Conservation (phyloP, 2,113 vertebrate species). For the Loxodonta africana region DNA sequence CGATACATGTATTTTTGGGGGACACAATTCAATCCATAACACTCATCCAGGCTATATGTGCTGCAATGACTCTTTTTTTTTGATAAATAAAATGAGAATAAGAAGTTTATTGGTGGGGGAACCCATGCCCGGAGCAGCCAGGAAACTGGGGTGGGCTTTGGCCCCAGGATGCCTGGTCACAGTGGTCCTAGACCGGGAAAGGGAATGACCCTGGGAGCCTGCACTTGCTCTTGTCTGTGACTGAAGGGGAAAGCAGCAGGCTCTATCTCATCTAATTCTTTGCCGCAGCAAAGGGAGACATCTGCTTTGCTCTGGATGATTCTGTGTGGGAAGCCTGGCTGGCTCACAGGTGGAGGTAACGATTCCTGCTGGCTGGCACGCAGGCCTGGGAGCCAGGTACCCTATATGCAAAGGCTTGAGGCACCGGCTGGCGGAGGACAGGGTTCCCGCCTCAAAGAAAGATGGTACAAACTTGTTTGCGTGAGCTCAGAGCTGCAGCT, state of each 20-base stretch:
- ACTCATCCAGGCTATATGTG: too few relatives aligned
- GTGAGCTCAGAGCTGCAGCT: not conserved
- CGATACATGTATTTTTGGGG: too few relatives aligned
- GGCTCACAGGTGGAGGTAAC: accelerated
- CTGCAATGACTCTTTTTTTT: too few relatives aligned
- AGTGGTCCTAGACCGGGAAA: not conserved
- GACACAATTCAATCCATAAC: too few relatives aligned
- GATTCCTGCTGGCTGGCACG: not conserved
- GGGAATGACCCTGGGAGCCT: accelerated
- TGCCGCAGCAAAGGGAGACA: slow-evolving; percentile 77
- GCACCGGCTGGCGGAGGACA: not conserved
- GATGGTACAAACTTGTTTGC: not conserved
- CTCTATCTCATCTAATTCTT: slow-evolving; percentile 52
- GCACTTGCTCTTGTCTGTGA: not conserved
- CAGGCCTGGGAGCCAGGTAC: not conserved
- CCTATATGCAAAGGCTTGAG: not conserved
- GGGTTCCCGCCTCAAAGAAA: not conserved
- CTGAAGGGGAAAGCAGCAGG: slow-evolving; percentile 71
- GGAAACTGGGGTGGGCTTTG: not conserved
- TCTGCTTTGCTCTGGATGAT: slow-evolving; percentile 81
- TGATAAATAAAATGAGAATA: not conserved
- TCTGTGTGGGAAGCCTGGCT: slow-evolving; percentile 65
- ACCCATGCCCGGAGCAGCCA: not conserved
- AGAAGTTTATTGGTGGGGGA: not conserved
- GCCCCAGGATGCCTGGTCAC: not conserved